These are phyloP conservation scores for Serripes groenlandicus DNA, from an alignment of 2,888 invertebrate species.

Conservation along the genomic window DNA sequence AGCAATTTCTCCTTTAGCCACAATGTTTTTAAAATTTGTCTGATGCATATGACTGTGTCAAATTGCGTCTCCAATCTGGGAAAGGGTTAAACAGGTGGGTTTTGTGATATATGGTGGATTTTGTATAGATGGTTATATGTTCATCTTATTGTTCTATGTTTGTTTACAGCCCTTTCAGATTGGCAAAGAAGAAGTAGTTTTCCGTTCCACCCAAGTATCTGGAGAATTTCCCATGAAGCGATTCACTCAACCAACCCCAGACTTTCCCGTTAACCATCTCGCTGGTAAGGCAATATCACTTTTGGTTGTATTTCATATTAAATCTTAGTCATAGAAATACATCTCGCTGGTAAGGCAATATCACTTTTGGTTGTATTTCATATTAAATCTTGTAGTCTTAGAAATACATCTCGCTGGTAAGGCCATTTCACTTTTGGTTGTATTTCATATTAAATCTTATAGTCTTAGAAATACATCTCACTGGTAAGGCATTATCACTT, in stretches of 20 bases:
- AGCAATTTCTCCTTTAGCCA: constrained; percentile 6
- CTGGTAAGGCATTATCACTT: constrained; percentile 59
- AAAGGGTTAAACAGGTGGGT: too few species aligned
- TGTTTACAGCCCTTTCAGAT: not conserved
- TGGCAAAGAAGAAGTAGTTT: constrained; percentile 64
- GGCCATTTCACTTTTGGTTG: not conserved
- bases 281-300: constrained; percentile 63
- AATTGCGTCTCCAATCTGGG: too few species aligned
- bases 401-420: constrained; percentile 77
- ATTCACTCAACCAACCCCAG: constrained; percentile 70
- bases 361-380: not conserved
- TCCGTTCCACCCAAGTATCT: constrained; percentile 66
- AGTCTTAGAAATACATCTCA: too few species aligned
- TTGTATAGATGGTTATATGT: too few species aligned
- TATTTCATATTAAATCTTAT: too few species aligned
- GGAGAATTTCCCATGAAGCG: constrained; percentile 73
- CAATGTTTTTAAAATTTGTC: too few species aligned
- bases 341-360: constrained; percentile 70
- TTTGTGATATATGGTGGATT: too few species aligned
- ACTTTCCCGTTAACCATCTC: constrained; percentile 74
- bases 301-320: not conserved
- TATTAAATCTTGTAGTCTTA: too few species aligned
- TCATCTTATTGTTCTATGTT: not conserved
- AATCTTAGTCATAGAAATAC: too few species aligned
- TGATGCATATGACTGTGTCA: too few species aligned